Conservation (phyloP, 2,113 vertebrate genomes). For the Galemys pyrenaicus region DNA sequence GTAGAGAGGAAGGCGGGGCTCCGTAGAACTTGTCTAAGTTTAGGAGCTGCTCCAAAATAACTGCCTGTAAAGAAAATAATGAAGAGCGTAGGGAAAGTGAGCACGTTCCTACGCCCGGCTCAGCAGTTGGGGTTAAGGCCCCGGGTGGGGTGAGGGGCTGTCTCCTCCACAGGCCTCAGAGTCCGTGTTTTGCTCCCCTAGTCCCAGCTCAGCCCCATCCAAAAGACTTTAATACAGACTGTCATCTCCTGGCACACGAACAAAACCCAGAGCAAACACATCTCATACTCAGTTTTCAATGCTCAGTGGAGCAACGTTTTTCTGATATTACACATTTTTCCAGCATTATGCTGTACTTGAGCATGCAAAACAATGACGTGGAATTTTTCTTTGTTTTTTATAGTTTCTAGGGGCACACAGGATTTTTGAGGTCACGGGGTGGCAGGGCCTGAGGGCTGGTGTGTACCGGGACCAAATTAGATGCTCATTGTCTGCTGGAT, state of each 20-base stretch:
- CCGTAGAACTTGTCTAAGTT: background rate
- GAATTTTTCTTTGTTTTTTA: background rate
- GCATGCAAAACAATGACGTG: background rate
- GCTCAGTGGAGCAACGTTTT: slow-evolving; percentile 46
- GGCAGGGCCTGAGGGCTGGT: background rate
- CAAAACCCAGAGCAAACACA: background rate
- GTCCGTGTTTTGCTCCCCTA: background rate
- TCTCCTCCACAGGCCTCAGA: background rate
- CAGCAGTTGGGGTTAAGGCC: background rate
- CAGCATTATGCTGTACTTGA: slow-evolving; percentile 19
- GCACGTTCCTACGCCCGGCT: background rate
- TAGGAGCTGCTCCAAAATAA: background rate
- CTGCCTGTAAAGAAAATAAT: background rate
- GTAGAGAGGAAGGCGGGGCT: background rate
- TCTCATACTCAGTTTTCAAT: background rate
- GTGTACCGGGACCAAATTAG: accelerated
- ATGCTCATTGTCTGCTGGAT: background rate
- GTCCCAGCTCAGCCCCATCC: background rate
- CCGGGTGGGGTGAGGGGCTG: accelerated
- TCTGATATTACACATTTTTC: slow-evolving; percentile 64
- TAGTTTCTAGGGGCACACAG: background rate
- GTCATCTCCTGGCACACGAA: background rate
- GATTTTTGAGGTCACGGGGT: background rate
- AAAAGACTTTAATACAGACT: background rate
- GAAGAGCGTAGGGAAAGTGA: background rate